Evolutionary conservation across 2,113 vertebrate species (phyloP), one percentile per base, ranked within the genome.

Genomic region (Myrmophylax atrothorax): DNA sequence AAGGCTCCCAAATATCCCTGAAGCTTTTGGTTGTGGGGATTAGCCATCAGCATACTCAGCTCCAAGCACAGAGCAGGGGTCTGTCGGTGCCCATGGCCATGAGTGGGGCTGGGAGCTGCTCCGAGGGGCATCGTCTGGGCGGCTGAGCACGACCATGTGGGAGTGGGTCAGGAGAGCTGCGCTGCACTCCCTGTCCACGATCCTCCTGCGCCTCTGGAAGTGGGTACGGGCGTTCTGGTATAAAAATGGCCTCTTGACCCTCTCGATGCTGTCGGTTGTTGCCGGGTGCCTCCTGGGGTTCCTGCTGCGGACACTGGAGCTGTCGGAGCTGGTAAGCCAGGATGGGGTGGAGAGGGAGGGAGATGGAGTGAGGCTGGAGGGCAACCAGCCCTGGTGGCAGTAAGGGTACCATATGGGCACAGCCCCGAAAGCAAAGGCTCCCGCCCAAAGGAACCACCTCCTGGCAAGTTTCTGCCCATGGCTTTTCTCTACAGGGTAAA

Each of bases 261-360:
- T 99, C 23, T 99, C 99, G 0, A 91, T 99, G 72, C 66, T 99
- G 8, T 98, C 98, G 0, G 98, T 99, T 31, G 49, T 98, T 42
- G 98, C 97, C 0, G 99, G 99, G 18, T 99, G 98, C 87, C 73
- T 98, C 6, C 86, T 99, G 92, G 99, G 99, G 25, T 99, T 98
- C 95, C 94, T 98, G 94, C 97, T 99, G 82, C 97, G 98, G 67
- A 96, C 97, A 1, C 97, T 98, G 49, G 95, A 98, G 35, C 97
- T 99, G 68, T 98, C 98, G 7, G 96, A 98, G 17, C 98, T 99
- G 98, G 99, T 99, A 96, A 80, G 94, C 16, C 3, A 35, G 83
- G 58, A 11, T 3, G 3, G 70, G 72, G 47, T 20, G 0, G 31
- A 86, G 74, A 62, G 18, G 0, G 3, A 58, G 74, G 26, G 50